phyloP scores from a whole-genome alignment of 2,888 invertebrate species.

The Phymatocera aterrima region DNA sequence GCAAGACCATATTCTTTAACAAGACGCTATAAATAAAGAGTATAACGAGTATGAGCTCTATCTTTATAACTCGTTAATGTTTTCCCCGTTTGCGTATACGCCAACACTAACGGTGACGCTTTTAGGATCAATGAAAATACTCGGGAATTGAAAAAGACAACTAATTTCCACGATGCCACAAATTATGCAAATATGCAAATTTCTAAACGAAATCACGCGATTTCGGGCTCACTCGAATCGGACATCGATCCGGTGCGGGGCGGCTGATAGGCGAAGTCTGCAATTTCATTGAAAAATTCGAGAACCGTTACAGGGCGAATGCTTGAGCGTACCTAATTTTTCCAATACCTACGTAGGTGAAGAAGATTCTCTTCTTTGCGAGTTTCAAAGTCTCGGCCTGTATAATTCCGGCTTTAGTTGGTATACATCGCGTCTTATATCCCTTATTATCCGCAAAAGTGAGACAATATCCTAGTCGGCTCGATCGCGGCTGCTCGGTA shows the following conservation, averaged over 20 bases:
- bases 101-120: slow-evolving; percentile 1
- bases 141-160: background rate
- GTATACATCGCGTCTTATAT: background rate
- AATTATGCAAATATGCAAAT: too few relatives aligned
- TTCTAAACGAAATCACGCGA: too few relatives aligned
- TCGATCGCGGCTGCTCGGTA: background rate
- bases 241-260: too few relatives aligned
- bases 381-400: background rate
- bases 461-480: slow-evolving; percentile 15
- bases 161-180: background rate
- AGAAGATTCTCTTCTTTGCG: background rate
- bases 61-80: slow-evolving; percentile 41
- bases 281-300: too few relatives aligned
- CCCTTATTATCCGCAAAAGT: slow-evolving; percentile 31
- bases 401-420: background rate
- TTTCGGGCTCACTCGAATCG: too few relatives aligned
- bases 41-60: slow-evolving; percentile 15
- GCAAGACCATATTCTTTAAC: slow-evolving; percentile 22
- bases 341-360: too few relatives aligned
- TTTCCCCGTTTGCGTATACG: background rate
- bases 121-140: background rate
- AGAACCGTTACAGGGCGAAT: too few relatives aligned
- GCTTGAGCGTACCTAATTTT: too few relatives aligned
- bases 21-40: slow-evolving; percentile 32
- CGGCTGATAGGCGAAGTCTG: too few relatives aligned